A percentile compares a stretch with the other conserved stretches of the same genome.
Conservation (phyloP, 2,113 vertebrate species). For the Pionites leucogaster region DNA sequence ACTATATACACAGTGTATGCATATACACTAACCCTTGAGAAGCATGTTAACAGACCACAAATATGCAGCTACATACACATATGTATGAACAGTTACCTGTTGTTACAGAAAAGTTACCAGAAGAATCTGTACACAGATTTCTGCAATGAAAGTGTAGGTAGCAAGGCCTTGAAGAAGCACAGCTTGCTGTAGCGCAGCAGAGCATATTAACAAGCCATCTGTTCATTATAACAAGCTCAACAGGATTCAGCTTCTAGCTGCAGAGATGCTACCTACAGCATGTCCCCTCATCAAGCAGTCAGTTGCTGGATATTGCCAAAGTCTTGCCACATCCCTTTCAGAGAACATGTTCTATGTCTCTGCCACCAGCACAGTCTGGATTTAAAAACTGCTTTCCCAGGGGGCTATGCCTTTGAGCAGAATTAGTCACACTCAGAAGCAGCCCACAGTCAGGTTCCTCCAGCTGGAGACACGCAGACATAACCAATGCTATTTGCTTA, state of each 20-base stretch:
- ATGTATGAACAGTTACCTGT: neutral
- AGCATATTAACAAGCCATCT: slow-evolving; percentile 51
- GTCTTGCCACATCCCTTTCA: slow-evolving; percentile 13
- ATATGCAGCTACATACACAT: neutral
- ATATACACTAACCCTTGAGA: neutral
- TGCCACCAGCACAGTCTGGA: neutral
- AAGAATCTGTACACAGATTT: neutral
- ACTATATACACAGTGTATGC: neutral
- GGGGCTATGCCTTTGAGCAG: neutral
- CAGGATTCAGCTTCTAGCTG: slow-evolving; percentile 48
- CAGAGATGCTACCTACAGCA: slow-evolving; percentile 47
- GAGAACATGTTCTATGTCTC: neutral
- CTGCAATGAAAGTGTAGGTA: neutral
- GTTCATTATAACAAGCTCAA: slow-evolving; percentile 49
- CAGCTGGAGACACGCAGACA: neutral
- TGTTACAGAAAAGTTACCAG: neutral
- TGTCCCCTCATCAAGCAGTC: slow-evolving; percentile 17
- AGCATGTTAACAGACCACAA: neutral
- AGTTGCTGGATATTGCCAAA: slow-evolving; percentile 31
- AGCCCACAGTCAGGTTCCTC: slow-evolving; percentile 19
- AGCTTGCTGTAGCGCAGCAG: neutral
- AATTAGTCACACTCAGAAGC: slow-evolving; percentile 28
- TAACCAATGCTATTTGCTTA: neutral
- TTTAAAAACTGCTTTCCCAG: slow-evolving; percentile 31
- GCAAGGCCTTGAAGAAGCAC: neutral